Base-by-base conservation (phyloP, 2,113 vertebrate genomes). In the Megaleporinus macrocephalus region DNA sequence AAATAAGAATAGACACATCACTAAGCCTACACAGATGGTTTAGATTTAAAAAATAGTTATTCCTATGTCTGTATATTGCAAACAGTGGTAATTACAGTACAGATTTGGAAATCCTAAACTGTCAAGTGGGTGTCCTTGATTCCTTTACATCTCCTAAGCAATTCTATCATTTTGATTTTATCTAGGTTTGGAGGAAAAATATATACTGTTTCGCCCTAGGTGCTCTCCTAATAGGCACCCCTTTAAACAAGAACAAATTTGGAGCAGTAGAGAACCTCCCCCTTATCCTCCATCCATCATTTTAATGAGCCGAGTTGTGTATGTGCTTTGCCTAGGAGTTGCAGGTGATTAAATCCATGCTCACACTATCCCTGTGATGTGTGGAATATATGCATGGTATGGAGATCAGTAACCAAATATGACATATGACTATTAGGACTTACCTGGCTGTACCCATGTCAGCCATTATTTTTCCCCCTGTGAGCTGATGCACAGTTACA, bases 291-390 rank as follows among this genome's bases (percentile, higher is more conserved):
- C 93, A 97, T 96, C 95, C 94, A 95, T 97, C 96, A 96, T 92
- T 90, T 84, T 95, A 98, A 97, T 95, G 94, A 97, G 92, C 87
- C 91, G 90, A 90, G 91, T 89, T 89, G 89, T 93, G 94, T 94
- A 94, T 80, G 74, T 81, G 85, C 83, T 83, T 84, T 84, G 93
- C 95, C 55, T 93, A 95, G 91, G 93, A 95, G 94, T 91, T 93
- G 91, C 92, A 90, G 95, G 94, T 94, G 93, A 96, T 95, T 95
- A 95, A 91, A 93, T 92, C 89, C 92, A 93, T 94, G 94, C 90
- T 89, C 83, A 26, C 26, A 62, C 69, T 22, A 36, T 73, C 82
- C 80, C 59, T 76, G 68, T 79, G 86, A 90, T 88, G 78, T 78
- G 62, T 89, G 85, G 85, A 89, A 90, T 89, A 73, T 80, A 76